Percentiles rank a stretch among this genome's conserved stretches.
Conservation (phyloP, 2,113 vertebrate genomes). For the Numenius arquata region DNA sequence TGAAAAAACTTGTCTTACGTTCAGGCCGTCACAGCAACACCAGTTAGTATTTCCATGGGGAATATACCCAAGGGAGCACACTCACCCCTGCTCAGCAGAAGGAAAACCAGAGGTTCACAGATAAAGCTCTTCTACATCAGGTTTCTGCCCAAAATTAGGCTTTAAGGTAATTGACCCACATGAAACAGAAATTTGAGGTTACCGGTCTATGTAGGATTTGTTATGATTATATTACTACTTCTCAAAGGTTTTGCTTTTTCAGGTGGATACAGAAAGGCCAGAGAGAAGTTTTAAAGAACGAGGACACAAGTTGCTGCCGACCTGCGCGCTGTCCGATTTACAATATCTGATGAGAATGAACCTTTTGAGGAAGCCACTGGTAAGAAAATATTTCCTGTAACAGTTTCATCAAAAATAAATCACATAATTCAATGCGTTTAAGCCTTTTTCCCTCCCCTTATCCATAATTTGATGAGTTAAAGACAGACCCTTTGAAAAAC, state of each 20-base stretch:
- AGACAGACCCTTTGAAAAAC: background rate
- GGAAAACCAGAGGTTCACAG: background rate
- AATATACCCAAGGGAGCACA: background rate
- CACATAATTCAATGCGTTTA: background rate
- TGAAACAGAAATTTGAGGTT: background rate
- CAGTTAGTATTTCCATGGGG: background rate
- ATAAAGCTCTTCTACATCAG: background rate
- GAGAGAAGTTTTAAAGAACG: background rate
- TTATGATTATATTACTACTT: background rate
- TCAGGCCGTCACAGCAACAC: background rate
- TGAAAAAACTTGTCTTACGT: background rate
- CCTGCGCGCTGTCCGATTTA: background rate
- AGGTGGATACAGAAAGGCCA: background rate
- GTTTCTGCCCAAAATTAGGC: background rate
- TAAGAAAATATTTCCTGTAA: background rate
- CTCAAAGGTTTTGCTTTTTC: background rate
- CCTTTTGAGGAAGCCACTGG: background rate
- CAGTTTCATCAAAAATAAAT: background rate
- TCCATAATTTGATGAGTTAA: background rate
- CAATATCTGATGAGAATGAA: background rate
- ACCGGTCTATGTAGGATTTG: background rate
- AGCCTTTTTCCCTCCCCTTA: background rate
- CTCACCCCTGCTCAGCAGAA: background rate
- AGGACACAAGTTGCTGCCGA: background rate
- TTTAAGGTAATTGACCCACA: background rate